These are phyloP conservation scores for Peromyscus melanophrys DNA, from an alignment of 2,797 vertebrate genomes.

Conservation along the genomic window DNA sequence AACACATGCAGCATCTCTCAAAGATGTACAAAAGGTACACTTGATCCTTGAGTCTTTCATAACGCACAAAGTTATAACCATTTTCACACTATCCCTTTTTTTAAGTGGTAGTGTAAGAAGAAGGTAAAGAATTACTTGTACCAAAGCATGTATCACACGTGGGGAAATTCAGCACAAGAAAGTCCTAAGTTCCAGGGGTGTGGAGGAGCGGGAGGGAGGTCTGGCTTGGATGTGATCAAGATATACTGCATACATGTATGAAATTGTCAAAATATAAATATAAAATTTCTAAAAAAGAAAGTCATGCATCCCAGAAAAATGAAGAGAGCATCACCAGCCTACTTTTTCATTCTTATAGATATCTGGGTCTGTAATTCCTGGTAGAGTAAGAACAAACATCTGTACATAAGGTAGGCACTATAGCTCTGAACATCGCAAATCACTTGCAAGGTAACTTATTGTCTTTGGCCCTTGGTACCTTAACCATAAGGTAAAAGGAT, in stretches of 20 bases:
- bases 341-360: background rate
- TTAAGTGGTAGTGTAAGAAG: background rate
- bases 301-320: background rate
- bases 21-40: background rate
- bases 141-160: background rate
- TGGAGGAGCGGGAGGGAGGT: no score
- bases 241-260: background rate
- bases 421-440: background rate
- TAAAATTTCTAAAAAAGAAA: background rate
- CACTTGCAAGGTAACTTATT: background rate
- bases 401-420: background rate
- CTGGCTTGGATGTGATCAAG: background rate
- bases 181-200: slow-evolving; percentile 6
- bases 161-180: background rate
- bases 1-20: background rate
- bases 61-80: background rate
- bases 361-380: background rate
- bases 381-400: background rate
- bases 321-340: background rate
- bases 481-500: background rate
- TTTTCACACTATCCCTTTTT: background rate
- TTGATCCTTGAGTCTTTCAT: background rate
- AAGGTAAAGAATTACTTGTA: slow-evolving; percentile 33
- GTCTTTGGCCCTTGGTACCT: slow-evolving; percentile 4
- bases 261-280: background rate